These are phyloP conservation scores for Neoniphon sammara DNA, from an alignment of 2,797 vertebrate species.

Conservation along the genomic window DNA sequence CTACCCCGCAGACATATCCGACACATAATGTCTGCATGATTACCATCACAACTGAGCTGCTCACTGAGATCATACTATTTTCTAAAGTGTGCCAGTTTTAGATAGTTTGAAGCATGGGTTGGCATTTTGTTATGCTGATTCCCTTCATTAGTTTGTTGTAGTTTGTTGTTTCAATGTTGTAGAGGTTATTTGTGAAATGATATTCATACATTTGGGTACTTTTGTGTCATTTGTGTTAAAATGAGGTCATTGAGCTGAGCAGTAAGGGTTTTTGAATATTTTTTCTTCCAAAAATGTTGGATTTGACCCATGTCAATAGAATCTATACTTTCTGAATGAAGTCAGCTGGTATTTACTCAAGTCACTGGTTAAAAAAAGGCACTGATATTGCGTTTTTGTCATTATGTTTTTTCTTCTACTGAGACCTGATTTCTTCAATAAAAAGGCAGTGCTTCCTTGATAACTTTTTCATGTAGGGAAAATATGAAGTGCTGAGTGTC, in stretches of 20 bases:
- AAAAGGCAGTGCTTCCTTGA: slow-evolving; percentile 50
- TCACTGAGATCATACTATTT: neutral
- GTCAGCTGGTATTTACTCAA: slow-evolving; percentile 6
- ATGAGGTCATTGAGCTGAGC: neutral
- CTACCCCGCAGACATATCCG: slow-evolving; percentile 60
- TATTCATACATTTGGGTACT: slow-evolving; percentile 19
- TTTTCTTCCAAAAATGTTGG: neutral
- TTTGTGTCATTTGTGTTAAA: neutral
- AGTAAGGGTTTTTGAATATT: neutral
- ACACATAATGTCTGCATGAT: slow-evolving; percentile 47
- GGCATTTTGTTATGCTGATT: slow-evolving; percentile 10
- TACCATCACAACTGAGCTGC: slow-evolving; percentile 1
- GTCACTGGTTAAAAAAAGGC: slow-evolving; percentile 23
- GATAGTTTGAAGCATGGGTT: neutral
- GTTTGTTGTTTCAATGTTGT: slow-evolving; percentile 21
- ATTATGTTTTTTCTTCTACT: slow-evolving; percentile 18
- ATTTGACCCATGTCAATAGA: slow-evolving; percentile 22
- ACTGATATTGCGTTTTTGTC: neutral
- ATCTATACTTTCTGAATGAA: slow-evolving; percentile 6
- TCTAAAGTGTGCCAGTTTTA: slow-evolving; percentile 9
- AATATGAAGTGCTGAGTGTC: slow-evolving; percentile 38
- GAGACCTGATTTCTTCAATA: slow-evolving; percentile 50
- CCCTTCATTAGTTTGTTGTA: slow-evolving; percentile 39
- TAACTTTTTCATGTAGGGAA: slow-evolving; percentile 51
- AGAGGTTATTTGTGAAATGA: slow-evolving; percentile 17